Base-by-base conservation (phyloP, 2,888 invertebrate genomes). In the Hesperia comma region DNA sequence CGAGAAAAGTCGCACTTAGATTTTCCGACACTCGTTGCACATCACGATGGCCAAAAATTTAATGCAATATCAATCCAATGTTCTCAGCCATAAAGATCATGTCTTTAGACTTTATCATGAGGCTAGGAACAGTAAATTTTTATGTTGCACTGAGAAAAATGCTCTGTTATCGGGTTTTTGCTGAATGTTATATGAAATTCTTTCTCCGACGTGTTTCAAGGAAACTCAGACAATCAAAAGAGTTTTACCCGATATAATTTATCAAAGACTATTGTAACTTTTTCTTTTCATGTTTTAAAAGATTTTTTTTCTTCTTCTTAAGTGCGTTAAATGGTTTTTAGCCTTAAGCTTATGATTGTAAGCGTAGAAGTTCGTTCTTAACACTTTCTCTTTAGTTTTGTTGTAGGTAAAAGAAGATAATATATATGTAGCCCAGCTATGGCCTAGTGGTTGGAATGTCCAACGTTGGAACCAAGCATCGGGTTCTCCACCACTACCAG, bases 1-100 rank as follows among this genome's bases (percentile, higher is more conserved):
- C 51, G 37, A 26, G 21, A 51, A 51, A 51, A 51, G 51, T 51
- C 51, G 51, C n/a, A 51, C 51, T 51, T 51, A 19, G 49, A 49
- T 49, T 19, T 17, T 49, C 21, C 21, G 14, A 19, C 49, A 14
- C 51, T 51, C 51, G 21, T 51, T 51, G 51, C 51, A 51, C 17
- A 54, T 54, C 46, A 17, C 17, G 26, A 46, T 46, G 14, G 5
- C 56, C 10, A n/a, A n/a, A 17, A 21, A 37, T 56, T 56, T 55
- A 53, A 33, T 43, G 40, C 5, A 46, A 63, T 41, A 17, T 49
- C 15, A 26, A 33, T 54, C 54, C 15, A 54, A 54, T 54, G 33
- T 14, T 26, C 51, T 51, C 15, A 15, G 32, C 33, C 15, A 33
- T 33, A 54, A 54, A 10, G 49, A 57, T 15, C 33, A 43, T 14